Percentiles rank a stretch among this genome's conserved stretches.
Evolutionary conservation across 2,888 invertebrate species (phyloP).

Genomic region (Macrophya alboannulata): DNA sequence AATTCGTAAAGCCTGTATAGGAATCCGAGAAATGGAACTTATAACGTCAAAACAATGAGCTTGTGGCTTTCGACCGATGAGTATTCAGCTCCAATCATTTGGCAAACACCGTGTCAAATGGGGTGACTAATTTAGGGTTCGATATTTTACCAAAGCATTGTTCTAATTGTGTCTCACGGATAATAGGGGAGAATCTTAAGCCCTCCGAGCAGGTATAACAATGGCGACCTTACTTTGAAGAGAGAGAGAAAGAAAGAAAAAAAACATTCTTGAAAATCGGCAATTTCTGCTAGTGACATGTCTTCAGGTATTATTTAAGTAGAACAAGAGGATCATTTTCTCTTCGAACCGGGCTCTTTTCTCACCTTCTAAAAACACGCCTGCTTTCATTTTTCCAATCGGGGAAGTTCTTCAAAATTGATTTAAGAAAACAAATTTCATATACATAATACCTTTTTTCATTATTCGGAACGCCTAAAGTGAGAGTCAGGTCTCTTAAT

Average conservation of each 20-base stretch:
- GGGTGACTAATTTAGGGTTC: conserved; percentile 31
- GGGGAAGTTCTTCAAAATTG: not conserved
- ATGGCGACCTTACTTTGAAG: conserved; percentile 12
- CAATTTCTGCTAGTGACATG: conserved; percentile 14
- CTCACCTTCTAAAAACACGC: not conserved
- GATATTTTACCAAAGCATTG: conserved; percentile 32
- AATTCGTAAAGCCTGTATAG: conserved; percentile 4
- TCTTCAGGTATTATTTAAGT: not conserved
- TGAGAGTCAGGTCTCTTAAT: not conserved
- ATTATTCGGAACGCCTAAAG: not conserved
- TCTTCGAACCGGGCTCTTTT: not conserved
- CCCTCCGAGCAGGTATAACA: not conserved
- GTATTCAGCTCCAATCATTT: conserved; percentile 34
- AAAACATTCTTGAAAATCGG: not conserved
- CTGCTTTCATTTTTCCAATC: not conserved
- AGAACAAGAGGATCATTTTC: not conserved
- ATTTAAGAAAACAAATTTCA: not conserved
- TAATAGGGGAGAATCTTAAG: not conserved
- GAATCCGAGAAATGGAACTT: conserved; percentile 14
- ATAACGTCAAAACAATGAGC: not conserved
- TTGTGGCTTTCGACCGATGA: not conserved
- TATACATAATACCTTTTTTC: not conserved
- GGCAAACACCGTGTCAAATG: conserved; percentile 43
- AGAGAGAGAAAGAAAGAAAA: not conserved
- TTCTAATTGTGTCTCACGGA: conserved; percentile 17